A percentile compares a stretch with the other conserved stretches of the same genome.
phyloP scores from a whole-genome alignment of 2,888 invertebrate genomes.

The Seladonia tumulorum region DNA sequence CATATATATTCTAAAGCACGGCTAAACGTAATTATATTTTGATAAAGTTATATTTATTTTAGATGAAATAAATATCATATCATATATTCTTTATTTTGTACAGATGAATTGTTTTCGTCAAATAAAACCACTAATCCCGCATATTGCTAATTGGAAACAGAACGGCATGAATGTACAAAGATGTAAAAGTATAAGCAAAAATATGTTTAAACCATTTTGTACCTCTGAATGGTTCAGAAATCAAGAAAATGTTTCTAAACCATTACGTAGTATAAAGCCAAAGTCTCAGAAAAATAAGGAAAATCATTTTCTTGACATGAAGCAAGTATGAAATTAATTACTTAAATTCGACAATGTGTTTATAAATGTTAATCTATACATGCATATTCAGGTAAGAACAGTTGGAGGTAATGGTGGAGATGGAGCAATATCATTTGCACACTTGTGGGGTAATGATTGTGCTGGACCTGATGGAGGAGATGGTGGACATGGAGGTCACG shows the following conservation, averaged over 20 bases:
- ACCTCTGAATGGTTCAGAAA: slow-evolving; percentile 53
- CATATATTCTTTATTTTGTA: slow-evolving; percentile 31
- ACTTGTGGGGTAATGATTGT: slow-evolving; percentile 92
- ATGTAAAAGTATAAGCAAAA: slow-evolving; percentile 16
- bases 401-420: slow-evolving; percentile 96
- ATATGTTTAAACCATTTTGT: slow-evolving; percentile 64
- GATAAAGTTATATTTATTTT: slow-evolving; percentile 27
- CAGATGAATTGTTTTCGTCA: slow-evolving; percentile 74
- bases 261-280: slow-evolving; percentile 77
- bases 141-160: slow-evolving; percentile 55
- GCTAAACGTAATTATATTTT: slow-evolving; percentile 33
- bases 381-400: slow-evolving; percentile 85
- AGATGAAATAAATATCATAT: slow-evolving; percentile 2
- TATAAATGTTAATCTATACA: slow-evolving; percentile 6
- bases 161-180: slow-evolving; percentile 20
- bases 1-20: background rate
- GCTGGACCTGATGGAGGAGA: slow-evolving; percentile 99
- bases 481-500: slow-evolving; percentile 98
- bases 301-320: slow-evolving; percentile 79
- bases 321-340: slow-evolving; percentile 71
- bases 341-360: slow-evolving; percentile 12
- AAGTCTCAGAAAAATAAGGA: slow-evolving; percentile 69
- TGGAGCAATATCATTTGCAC: slow-evolving; percentile 95
- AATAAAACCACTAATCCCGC: slow-evolving; percentile 52
- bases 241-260: slow-evolving; percentile 59